Evolutionary conservation across 1,140 invertebrate genomes (phyloP), one percentile per base, ranked within the genome.

Genomic region (Pogonognathellus flavescens): DNA sequence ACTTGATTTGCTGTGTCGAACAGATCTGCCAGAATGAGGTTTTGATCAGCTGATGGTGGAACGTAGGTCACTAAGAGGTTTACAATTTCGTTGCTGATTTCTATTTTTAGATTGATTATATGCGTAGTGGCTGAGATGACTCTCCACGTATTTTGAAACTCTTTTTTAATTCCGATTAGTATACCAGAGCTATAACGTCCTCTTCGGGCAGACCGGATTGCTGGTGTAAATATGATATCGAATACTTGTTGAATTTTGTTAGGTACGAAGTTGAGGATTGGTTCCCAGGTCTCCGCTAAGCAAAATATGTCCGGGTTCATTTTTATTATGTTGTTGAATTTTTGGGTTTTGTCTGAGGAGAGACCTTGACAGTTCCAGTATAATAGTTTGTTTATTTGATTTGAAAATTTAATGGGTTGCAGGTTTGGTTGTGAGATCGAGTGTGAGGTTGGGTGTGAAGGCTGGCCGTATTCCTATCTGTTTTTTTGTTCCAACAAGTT

Each of bases 321-420:
- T n/a, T 57, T 57, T 57, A 57, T 57, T 57, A n/a, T n/a, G n/a
- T n/a, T n/a, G n/a, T 57, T 57, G n/a, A 57, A 57, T 57, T 57
- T 57, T 13, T 57, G 11, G 53, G 2, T 57, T 57, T n/a, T 57
- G 11, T 57, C 53, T 2, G 2, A 4, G 2, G 53, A 14, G 2
- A 57, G 53, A 13, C 53, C 53, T 13, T 57, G 53, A 9, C 53
- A 57, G n/a, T 57, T 57, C 53, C 53, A 57, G n/a, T 57, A 57
- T 14, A n/a, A 57, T 13, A 14, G 10, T 57, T 5, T 57, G 2
- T 57, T 57, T 57, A 57, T 4, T 57, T 57, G 53, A 57, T 57
- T 57, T 57, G 11, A 14, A 57, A 9, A 57, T 57, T 57, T 2
- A n/a, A 57, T 14, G 53, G 53, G 53, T 2, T 57, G 1, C 3